Base-by-base conservation (phyloP, 2,113 vertebrate genomes). In the Rhinolophus ferrumequinum region DNA sequence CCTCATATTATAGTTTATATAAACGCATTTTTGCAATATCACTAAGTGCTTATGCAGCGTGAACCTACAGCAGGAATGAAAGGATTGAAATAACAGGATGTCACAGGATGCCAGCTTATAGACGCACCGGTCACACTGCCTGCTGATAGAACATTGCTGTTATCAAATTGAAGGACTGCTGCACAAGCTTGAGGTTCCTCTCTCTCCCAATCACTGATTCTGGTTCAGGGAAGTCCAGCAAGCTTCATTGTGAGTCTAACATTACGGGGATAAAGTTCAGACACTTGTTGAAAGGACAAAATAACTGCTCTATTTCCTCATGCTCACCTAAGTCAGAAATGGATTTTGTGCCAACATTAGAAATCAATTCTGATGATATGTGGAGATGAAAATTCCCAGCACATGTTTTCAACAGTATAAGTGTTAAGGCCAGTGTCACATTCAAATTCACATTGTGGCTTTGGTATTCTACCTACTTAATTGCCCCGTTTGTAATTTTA, bases 301-400 rank as follows among this genome's bases (percentile, higher is more conserved):
- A 70, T 83, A 93, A 60, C 16, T n/a, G 24, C 38, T 96, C 6
- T 67, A 50, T 73, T 88, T 87, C 62, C 86, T 89, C 87, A 66
- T 21, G 15, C 38, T 95, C 44, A 87, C 33, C 41, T 24, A 66
- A 81, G 22, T 92, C 41, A 95, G n/a, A 96, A 95, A 77, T 66
- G 10, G n/a, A 93, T 94, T 81, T 92, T 90, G 30, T 96, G 87
- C 33, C 38, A 76, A 56, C 38, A 38, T 90, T 52, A 94, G 38
- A 67, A 76, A 84, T 87, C 33, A 72, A 67, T 95, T 94, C 47
- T 80, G 19, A 96, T 77, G 54, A 73, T 62, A 44, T n/a, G 41
- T 89, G 24, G 54, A n/a, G 24, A 77, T 87, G 77, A 87, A 84
- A 95, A 85, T 88, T 93, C 16, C 28, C 30, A 92, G 76, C 22